Evolutionary conservation across 2,113 vertebrate species (phyloP).

Genomic region (Bombycilla garrulus): DNA sequence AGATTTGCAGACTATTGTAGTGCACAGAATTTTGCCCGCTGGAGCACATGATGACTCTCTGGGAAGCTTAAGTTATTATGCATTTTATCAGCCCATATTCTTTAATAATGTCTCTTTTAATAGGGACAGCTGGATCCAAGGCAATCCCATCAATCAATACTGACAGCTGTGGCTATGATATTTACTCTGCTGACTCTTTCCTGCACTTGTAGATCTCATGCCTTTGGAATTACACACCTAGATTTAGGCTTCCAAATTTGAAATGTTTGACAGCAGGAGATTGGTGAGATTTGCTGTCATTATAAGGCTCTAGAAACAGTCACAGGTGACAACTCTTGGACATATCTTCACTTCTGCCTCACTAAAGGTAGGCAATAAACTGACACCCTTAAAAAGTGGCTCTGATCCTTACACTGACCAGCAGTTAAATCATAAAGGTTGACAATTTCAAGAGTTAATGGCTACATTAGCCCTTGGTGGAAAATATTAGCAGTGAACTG

Average conservation of each 20-base stretch:
- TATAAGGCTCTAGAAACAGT: not conserved
- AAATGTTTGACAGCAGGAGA: not conserved
- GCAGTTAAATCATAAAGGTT: not conserved
- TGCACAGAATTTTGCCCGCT: not conserved
- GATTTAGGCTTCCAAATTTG: not conserved
- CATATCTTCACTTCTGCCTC: not conserved
- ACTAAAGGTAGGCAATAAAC: not conserved
- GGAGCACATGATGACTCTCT: not conserved
- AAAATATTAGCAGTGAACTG: not conserved
- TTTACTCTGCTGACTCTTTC: not conserved
- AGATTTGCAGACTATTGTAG: not conserved
- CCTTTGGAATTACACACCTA: not conserved
- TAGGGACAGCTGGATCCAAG: not conserved
- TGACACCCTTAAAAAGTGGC: not conserved
- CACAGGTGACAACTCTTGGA: not conserved
- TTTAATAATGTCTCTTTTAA: conserved; percentile 1
- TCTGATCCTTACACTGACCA: not conserved
- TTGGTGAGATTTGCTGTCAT: not conserved
- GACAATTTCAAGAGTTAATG: not conserved
- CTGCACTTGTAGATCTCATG: not conserved
- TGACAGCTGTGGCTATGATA: not conserved
- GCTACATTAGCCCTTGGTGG: not conserved
- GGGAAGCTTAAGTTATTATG: not conserved
- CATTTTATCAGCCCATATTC: not conserved
- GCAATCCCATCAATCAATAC: not conserved